These are phyloP conservation scores for Amiota communis DNA, from an alignment of 2,888 invertebrate species.

Conservation along the genomic window DNA sequence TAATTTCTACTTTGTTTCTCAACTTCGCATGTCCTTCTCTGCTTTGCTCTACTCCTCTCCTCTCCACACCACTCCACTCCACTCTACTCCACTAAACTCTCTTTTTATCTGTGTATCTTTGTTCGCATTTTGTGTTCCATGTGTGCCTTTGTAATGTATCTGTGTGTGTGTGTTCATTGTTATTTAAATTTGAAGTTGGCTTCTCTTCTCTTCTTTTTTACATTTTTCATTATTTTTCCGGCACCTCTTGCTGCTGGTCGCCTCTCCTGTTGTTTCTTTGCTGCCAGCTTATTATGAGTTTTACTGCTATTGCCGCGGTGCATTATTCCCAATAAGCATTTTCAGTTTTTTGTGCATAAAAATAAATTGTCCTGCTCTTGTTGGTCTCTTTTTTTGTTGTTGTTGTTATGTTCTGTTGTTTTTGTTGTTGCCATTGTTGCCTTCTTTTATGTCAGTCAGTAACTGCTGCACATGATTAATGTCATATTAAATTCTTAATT, in stretches of 20 bases:
- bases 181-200: slow-evolving; percentile 35
- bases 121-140: slow-evolving; percentile 1
- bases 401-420: not conserved
- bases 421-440: not conserved
- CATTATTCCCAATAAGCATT: slow-evolving; percentile 23
- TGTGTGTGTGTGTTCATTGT: slow-evolving; percentile 26
- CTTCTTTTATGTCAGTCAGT: not conserved
- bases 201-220: slow-evolving; percentile 13
- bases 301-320: not conserved
- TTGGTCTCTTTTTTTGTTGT: not conserved
- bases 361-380: slow-evolving; percentile 4
- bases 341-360: not conserved
- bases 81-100: not conserved
- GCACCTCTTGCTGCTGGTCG: too few relatives aligned
- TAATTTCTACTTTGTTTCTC: slow-evolving; percentile 11
- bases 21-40: too few relatives aligned
- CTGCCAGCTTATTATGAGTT: not conserved
- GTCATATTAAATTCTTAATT: not conserved
- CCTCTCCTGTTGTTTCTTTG: not conserved
- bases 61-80: too few relatives aligned
- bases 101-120: not conserved
- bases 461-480: slow-evolving; percentile 18
- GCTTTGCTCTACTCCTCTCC: too few relatives aligned
- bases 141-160: slow-evolving; percentile 7
- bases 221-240: slow-evolving; percentile 2